Evolutionary conservation across 1,140 invertebrate genomes (phyloP).

Genomic region (Hyles vespertilio): DNA sequence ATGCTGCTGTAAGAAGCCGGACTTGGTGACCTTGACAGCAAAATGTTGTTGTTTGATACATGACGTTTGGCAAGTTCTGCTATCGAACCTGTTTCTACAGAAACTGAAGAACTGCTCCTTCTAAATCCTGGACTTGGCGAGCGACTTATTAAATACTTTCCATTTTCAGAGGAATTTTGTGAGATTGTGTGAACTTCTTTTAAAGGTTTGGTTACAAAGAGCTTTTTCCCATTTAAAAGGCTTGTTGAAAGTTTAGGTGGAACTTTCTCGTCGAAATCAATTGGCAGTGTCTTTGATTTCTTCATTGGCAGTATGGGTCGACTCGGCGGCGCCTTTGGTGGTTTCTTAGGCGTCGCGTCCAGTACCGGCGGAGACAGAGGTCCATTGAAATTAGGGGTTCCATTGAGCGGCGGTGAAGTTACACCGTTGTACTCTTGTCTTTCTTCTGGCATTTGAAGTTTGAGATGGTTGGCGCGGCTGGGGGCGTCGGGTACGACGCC

Average conservation of each 20-base stretch:
- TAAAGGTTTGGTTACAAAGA: conserved; percentile 65
- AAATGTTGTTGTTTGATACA: conserved; percentile 38
- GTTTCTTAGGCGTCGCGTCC: conserved; percentile 60
- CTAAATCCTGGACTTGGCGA: conserved; percentile 65
- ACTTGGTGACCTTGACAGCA: conserved; percentile 67
- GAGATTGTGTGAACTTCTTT: conserved; percentile 67
- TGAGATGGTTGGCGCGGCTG: conserved; percentile 33
- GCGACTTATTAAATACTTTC: conserved; percentile 44
- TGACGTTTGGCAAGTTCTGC: conserved; percentile 66
- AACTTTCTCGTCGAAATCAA: conserved; percentile 60
- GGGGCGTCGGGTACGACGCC: conserved; percentile 22
- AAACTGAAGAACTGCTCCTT: conserved; percentile 51
- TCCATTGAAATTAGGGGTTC: conserved; percentile 44
- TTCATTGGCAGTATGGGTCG: conserved; percentile 64
- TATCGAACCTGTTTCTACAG: conserved; percentile 71
- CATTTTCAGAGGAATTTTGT: conserved; percentile 43
- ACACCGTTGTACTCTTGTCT: conserved; percentile 40
- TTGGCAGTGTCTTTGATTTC: conserved; percentile 69
- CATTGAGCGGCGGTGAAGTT: conserved; percentile 32
- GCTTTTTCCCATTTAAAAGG: conserved; percentile 51
- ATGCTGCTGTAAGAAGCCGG: conserved; percentile 62
- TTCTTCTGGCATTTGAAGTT: conserved; percentile 51
- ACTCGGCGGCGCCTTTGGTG: conserved; percentile 48
- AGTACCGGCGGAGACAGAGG: conserved; percentile 54
- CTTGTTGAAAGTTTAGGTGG: conserved; percentile 47